Percentiles rank a stretch among this genome's conserved stretches.
These are phyloP conservation scores for Rhinoderma darwinii DNA, from an alignment of 2,113 vertebrate genomes.

Conservation along the genomic window DNA sequence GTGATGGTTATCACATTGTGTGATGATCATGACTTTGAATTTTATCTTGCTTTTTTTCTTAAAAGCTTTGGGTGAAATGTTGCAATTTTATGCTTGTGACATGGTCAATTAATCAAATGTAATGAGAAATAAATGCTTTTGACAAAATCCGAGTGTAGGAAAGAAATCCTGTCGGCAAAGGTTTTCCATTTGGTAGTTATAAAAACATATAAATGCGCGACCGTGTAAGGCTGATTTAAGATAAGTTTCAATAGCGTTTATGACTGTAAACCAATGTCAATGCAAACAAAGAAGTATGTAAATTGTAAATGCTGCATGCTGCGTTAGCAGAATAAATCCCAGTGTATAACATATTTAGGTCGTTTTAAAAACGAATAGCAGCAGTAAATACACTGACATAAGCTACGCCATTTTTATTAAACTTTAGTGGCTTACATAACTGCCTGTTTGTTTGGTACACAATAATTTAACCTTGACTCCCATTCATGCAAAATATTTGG, in stretches of 20 bases:
- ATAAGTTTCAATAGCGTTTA: slow-evolving; percentile 56
- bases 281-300: slow-evolving; percentile 53
- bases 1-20: slow-evolving; percentile 38
- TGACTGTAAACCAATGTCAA: slow-evolving; percentile 57
- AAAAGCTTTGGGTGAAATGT: slow-evolving; percentile 58
- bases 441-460: slow-evolving; percentile 40
- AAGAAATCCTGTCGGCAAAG: slow-evolving; percentile 50
- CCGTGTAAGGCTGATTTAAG: slow-evolving; percentile 53
- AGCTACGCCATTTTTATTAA: slow-evolving; percentile 49
- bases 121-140: slow-evolving; percentile 58
- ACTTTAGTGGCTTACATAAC: slow-evolving; percentile 52
- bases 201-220: slow-evolving; percentile 53
- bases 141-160: slow-evolving; percentile 45
- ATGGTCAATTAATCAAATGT: slow-evolving; percentile 60
- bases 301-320: slow-evolving; percentile 54
- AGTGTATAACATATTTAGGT: slow-evolving; percentile 53
- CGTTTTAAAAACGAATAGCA: slow-evolving; percentile 47
- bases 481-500: slow-evolving; percentile 44
- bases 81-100: slow-evolving; percentile 59
- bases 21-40: slow-evolving; percentile 56
- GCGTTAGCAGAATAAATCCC: slow-evolving; percentile 54
- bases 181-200: slow-evolving; percentile 49
- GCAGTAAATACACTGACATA: slow-evolving; percentile 53
- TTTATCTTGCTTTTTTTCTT: slow-evolving; percentile 47
- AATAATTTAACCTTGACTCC: slow-evolving; percentile 51